These are phyloP conservation scores for Epinotia brunnichana DNA, from an alignment of 2,888 invertebrate genomes.

Conservation along the genomic window DNA sequence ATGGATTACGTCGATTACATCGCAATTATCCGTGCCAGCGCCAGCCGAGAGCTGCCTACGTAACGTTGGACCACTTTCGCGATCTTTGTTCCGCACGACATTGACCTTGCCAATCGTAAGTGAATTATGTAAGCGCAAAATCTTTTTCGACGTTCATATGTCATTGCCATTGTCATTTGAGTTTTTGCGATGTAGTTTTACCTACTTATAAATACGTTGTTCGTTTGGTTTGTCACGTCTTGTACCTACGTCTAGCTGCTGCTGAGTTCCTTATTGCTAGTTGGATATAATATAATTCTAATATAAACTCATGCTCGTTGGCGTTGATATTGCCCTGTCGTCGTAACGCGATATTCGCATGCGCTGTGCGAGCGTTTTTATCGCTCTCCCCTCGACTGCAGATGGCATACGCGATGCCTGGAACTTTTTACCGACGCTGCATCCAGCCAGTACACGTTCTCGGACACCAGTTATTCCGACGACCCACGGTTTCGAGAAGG, in stretches of 20 bases:
- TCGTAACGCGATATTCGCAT: constrained; percentile 68
- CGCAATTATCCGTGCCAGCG: constrained; percentile 75
- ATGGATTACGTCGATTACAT: constrained; percentile 82
- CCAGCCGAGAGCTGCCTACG: constrained; percentile 59
- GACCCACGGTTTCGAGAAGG: constrained; percentile 56
- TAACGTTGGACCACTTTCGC: constrained; percentile 78
- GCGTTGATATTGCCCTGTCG: constrained; percentile 61
- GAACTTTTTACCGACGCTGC: constrained; percentile 66
- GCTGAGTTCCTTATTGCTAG: constrained; percentile 3
- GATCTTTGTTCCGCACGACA: constrained; percentile 78
- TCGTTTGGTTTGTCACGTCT: constrained; percentile 51
- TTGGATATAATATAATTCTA: constrained; percentile 41
- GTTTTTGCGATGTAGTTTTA: constrained; percentile 50
- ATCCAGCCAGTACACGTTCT: constrained; percentile 54
- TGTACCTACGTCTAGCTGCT: constrained; percentile 2
- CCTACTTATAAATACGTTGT: constrained; percentile 51
- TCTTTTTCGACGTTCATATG: constrained; percentile 67
- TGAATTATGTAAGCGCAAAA: constrained; percentile 65
- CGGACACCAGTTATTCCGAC: constrained; percentile 65
- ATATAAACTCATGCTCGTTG: constrained; percentile 52
- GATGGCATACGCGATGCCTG: constrained; percentile 69
- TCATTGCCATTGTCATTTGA: constrained; percentile 72
- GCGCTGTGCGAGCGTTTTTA: constrained; percentile 70
- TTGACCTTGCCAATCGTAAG: constrained; percentile 70
- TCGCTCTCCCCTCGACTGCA: constrained; percentile 63